Evolutionary conservation across 2,113 vertebrate species (phyloP).

Genomic region (Chloroceryle aenea): DNA sequence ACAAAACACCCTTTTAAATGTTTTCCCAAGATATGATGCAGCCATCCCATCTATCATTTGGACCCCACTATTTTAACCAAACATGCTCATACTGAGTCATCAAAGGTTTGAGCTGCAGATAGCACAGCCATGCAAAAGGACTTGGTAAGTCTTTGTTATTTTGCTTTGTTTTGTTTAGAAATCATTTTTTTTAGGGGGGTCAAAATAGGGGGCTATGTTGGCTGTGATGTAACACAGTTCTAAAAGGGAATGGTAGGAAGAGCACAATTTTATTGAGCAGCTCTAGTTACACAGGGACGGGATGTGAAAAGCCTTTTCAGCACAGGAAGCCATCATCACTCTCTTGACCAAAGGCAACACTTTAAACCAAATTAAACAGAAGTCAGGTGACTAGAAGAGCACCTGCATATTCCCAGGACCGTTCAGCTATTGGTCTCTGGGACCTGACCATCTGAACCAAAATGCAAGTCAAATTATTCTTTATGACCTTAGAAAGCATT

Average conservation of each 20-base stretch:
- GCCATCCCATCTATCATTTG: slow-evolving; percentile 47
- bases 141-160: background rate
- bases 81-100: background rate
- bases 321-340: slow-evolving; percentile 13
- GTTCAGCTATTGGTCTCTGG: background rate
- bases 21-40: slow-evolving; percentile 56
- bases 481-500: background rate
- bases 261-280: background rate
- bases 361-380: slow-evolving; percentile 53
- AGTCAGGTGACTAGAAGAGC: slow-evolving; percentile 21
- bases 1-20: slow-evolving; percentile 34
- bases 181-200: background rate
- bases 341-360: slow-evolving; percentile 16
- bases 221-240: background rate
- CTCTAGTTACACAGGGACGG: slow-evolving; percentile 13
- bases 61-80: slow-evolving; percentile 6
- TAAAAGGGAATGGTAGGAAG: background rate
- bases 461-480: background rate
- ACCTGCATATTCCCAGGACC: slow-evolving; percentile 38
- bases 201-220: background rate
- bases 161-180: background rate
- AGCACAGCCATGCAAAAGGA: background rate
- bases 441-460: background rate
- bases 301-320: slow-evolving; percentile 45
- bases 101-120: background rate